phyloP scores from a whole-genome alignment of 2,797 vertebrate species.

The Lithobates pipiens region DNA sequence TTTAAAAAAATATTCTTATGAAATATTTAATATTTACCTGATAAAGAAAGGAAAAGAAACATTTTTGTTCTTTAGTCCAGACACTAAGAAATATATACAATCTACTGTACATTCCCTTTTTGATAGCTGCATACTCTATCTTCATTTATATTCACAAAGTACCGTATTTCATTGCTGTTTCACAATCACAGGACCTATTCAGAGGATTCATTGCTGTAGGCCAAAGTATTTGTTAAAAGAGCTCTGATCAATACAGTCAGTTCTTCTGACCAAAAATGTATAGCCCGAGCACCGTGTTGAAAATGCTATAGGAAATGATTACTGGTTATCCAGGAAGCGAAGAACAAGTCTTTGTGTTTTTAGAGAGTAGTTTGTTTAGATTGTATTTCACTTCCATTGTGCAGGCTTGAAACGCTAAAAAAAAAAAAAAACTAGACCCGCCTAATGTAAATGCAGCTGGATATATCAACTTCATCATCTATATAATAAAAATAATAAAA shows the following conservation, averaged over 20 bases:
- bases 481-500: background rate
- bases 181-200: background rate
- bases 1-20: too few relatives aligned
- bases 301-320: constrained; percentile 55
- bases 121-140: background rate
- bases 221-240: constrained; percentile 35
- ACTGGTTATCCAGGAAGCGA: constrained; percentile 50
- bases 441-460: background rate
- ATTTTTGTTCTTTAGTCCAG: too few relatives aligned
- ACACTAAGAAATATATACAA: background rate
- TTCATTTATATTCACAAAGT: background rate
- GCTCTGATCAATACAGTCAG: constrained; percentile 27
- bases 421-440: background rate
- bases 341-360: background rate
- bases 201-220: constrained; percentile 11
- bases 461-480: background rate
- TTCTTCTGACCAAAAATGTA: constrained; percentile 23
- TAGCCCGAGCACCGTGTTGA: background rate
- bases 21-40: too few relatives aligned
- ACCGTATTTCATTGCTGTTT: constrained; percentile 11
- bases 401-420: background rate
- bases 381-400: constrained; percentile 10
- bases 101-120: background rate
- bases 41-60: too few relatives aligned
- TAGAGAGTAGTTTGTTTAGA: constrained; percentile 19